Base-by-base conservation (phyloP, 2,797 vertebrate species). In the Acipenser oxyrinchus region DNA sequence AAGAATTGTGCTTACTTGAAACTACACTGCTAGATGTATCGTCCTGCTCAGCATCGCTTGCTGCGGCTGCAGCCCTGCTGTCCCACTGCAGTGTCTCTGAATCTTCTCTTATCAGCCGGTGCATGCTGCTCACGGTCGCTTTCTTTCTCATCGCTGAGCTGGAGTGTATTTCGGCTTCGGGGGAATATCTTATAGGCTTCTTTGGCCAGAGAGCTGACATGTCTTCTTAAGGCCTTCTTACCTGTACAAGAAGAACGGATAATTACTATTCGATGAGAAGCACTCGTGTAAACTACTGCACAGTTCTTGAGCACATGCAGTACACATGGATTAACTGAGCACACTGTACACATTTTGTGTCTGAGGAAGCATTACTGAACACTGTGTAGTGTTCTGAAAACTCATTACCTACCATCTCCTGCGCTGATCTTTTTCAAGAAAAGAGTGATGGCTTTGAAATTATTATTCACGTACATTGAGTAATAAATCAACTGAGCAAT, bases 1-100 rank as follows among this genome's bases (percentile, higher is more conserved):
- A 37, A 37, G 4, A 37, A 55, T 37, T 37, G 23, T 37, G 23
- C 74, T 62, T 62, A 89, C 86, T 81, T 2, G 86, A 82, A 77
- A 86, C 82, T 69, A 84, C 86, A 6, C 86, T 89, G 81, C 82
- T 89, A 69, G 83, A 83, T 0, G 84, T 88, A 77, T 84, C 87
- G 79, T 88, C 85, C 76, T 87, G 86, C 6, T 86, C 85, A 0
- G 68, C 78, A 8, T 87, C 84, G 0, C 71, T 65, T 0, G 81
- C 73, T 0, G 68, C 8, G 7, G 77, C 85, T 0, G 75, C 74
- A 3, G 78, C 81, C 8, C 83, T 80, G 58, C 72, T 81, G 72
- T 85, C 86, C 84, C 83, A 86, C 72, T 86, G 83, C 68, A 84
- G 79, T 64, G 83, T 76, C 58, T 80, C 80, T 10, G 83, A 73